Evolutionary conservation across 2,797 vertebrate genomes (phyloP), one percentile per base, ranked within the genome.

Genomic region (Anguilla anguilla): DNA sequence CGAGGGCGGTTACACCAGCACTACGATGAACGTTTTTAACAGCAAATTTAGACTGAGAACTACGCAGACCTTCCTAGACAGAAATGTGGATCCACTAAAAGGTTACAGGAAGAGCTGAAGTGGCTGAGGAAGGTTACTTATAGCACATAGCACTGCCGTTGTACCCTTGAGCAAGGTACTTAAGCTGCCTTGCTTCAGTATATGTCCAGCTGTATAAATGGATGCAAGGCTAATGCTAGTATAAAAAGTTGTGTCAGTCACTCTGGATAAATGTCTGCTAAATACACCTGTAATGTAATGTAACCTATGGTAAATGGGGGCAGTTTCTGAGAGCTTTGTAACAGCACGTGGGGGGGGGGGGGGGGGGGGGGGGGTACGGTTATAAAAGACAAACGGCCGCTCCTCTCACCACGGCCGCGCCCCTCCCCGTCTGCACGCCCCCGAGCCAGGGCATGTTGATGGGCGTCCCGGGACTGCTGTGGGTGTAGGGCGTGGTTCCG

Each of bases 361-460:
- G 31, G 31, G 31, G 31, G 31, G 31, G 31, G 31, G 31, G 31
- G 11, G 9, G 25, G 67, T 31, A 69, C 28, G 9, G 31, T 15
- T 15, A 35, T 10, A 10, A 39, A 17, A 35, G 9, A 77, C 3
- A 28, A 17, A 4, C 28, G 1, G 7, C 2, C 17, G 0, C 39
- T 35, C 35, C 35, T 2, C 97, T 96, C 95, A 99, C 98, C 97
- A 99, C 97, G 86, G 98, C 93, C 19, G 99, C 98, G 82, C 99
- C 99, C 93, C 98, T 95, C 90, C 99, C 99, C 0, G 99, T 99
- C 94, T 99, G 99, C 57, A 96, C 89, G 84, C 98, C 96, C 69
- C 98, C 98, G 51, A 99, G 96, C 98, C 98, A 99, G 4, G 98
- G 98, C 97, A 99, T 98, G 91, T 98, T 99, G 93, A 99, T 99